Conservation (phyloP, 2,797 vertebrate genomes). For the Tachyglossus aculeatus region DNA sequence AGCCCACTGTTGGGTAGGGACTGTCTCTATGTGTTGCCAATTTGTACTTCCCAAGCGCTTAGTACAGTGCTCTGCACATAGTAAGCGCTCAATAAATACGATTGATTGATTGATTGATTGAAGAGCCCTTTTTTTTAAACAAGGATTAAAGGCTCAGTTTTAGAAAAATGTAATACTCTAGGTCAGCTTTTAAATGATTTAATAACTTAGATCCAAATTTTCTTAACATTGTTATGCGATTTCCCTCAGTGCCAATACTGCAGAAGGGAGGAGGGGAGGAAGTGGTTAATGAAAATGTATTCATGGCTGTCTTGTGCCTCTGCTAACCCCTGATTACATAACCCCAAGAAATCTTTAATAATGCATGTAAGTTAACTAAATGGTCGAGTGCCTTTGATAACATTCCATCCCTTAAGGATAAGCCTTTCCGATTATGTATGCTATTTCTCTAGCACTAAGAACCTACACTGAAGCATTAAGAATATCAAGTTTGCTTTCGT, state of each 20-base stretch:
- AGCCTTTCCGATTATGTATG: slow-evolving; percentile 21
- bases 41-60: too few species aligned
- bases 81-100: too few species aligned
- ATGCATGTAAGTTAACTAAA: slow-evolving; percentile 11
- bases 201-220: background rate
- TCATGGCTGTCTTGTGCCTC: background rate
- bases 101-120: too few species aligned
- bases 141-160: background rate
- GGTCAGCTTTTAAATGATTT: background rate
- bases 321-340: background rate
- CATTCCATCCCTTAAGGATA: slow-evolving; percentile 33
- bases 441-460: slow-evolving; percentile 36
- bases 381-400: slow-evolving; percentile 28
- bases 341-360: slow-evolving; percentile 3
- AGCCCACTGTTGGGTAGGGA: too few species aligned
- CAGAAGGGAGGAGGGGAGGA: background rate
- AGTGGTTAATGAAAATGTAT: background rate
- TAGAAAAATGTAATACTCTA: slow-evolving; percentile 1
- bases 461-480: slow-evolving; percentile 2
- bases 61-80: too few species aligned
- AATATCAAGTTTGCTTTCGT: background rate
- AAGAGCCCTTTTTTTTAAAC: background rate
- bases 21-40: too few species aligned
- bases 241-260: background rate
- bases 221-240: background rate